Conservation (phyloP, 2,888 invertebrate species). For the Anorthoa munda region DNA sequence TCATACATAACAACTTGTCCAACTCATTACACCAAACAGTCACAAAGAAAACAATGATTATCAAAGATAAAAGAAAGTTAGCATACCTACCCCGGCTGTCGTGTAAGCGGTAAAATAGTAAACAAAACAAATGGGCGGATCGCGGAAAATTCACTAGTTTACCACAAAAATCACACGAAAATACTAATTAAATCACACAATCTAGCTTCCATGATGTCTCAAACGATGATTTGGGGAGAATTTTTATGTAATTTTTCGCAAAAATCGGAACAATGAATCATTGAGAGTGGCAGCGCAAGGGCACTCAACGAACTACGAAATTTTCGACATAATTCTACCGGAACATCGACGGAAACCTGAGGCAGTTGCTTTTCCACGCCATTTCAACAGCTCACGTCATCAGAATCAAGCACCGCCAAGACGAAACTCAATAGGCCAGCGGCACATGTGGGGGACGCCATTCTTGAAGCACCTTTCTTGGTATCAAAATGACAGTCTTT, state of each 20-base stretch:
- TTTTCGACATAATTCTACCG: slow-evolving; percentile 73
- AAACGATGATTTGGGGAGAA: slow-evolving; percentile 60
- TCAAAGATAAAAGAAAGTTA: slow-evolving; percentile 58
- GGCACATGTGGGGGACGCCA: slow-evolving; percentile 94
- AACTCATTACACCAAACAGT: slow-evolving; percentile 30
- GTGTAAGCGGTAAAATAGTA: slow-evolving; percentile 81
- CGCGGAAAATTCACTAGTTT: slow-evolving; percentile 63
- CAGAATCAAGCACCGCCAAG: slow-evolving; percentile 82
- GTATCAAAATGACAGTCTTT: slow-evolving; percentile 92
- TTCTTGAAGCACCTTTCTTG: slow-evolving; percentile 93
- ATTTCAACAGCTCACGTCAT: slow-evolving; percentile 84
- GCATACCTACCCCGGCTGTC: slow-evolving; percentile 45
- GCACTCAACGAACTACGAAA: slow-evolving; percentile 73
- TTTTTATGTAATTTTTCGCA: slow-evolving; percentile 78
- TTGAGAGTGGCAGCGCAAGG: slow-evolving; percentile 82
- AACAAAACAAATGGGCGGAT: slow-evolving; percentile 86
- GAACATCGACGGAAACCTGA: slow-evolving; percentile 72
- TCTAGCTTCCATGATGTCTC: slow-evolving; percentile 53
- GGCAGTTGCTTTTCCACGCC: slow-evolving; percentile 77
- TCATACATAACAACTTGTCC: slow-evolving; percentile 19
- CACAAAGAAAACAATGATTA: slow-evolving; percentile 61
- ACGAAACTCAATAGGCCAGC: slow-evolving; percentile 86
- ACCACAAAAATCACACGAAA: slow-evolving; percentile 57
- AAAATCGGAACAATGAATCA: slow-evolving; percentile 89
- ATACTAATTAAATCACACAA: slow-evolving; percentile 53